Conservation (phyloP, 2,888 invertebrate genomes). For the Pristionchus fissidentatus region DNA sequence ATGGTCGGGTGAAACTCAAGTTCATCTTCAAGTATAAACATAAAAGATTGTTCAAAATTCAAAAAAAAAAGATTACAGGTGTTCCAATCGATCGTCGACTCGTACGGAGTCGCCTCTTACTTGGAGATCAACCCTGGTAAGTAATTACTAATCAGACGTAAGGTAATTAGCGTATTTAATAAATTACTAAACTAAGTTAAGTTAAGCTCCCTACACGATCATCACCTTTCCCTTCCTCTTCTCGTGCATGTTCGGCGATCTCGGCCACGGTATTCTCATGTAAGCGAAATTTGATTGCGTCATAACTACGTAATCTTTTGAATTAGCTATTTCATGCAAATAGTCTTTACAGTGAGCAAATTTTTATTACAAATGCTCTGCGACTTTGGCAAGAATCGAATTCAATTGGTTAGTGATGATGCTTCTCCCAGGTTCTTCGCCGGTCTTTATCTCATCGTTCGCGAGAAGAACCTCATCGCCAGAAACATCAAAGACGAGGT, state of each 20-base stretch:
- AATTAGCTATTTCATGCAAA: too few relatives aligned
- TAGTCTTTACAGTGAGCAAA: too few relatives aligned
- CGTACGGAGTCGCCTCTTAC: constrained; percentile 95
- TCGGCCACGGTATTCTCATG: constrained; percentile 94
- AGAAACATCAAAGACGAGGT: constrained; percentile 59
- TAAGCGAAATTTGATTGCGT: constrained; percentile 78
- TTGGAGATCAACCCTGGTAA: constrained; percentile 94
- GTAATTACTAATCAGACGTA: not conserved
- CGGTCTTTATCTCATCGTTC: constrained; percentile 88
- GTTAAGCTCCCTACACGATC: constrained; percentile 92
- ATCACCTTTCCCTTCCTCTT: constrained; percentile 98
- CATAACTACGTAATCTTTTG: not conserved
- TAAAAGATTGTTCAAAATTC: not conserved
- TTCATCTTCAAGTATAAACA: not conserved
- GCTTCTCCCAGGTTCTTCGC: constrained; percentile 50
- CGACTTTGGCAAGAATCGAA: too few relatives aligned
- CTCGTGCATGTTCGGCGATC: constrained; percentile 97
- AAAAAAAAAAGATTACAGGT: not conserved
- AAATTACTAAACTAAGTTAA: not conserved
- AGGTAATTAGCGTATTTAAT: not conserved
- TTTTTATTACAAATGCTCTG: too few relatives aligned
- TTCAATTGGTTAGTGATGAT: too few relatives aligned
- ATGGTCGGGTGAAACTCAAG: not conserved
- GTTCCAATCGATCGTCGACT: constrained; percentile 87
- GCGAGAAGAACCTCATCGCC: constrained; percentile 94